Conservation (phyloP, 1,140 invertebrate species). For the Lucilia cuprina region DNA sequence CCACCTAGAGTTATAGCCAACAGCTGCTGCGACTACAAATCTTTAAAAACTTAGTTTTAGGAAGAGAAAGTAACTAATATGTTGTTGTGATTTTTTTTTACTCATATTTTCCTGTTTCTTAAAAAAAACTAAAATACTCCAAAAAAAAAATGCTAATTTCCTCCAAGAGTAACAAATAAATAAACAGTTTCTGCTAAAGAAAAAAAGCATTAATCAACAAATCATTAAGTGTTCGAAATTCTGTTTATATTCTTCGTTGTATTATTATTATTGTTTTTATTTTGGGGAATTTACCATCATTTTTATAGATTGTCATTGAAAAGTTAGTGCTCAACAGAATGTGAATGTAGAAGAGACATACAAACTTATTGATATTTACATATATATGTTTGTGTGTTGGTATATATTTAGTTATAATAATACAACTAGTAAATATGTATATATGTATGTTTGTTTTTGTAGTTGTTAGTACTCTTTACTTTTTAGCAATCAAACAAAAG, state of each 20-base stretch:
- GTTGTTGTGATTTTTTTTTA: no score
- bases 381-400: neutral
- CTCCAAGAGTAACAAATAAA: neutral
- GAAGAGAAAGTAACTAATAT: neutral
- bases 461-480: neutral
- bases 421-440: neutral
- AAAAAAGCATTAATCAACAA: neutral
- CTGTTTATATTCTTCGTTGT: neutral
- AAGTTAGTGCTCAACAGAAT: neutral
- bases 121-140: neutral
- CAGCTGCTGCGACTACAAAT: neutral
- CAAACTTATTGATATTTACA: neutral
- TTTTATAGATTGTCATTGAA: constrained; percentile 29
- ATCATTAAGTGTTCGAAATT: neutral
- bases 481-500: constrained; percentile 2
- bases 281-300: constrained; percentile 2
- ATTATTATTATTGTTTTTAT: neutral
- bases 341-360: neutral
- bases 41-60: neutral
- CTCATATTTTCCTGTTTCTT: no score
- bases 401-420: no score
- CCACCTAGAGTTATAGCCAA: neutral
- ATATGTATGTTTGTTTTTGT: neutral
- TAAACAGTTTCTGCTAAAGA: neutral
- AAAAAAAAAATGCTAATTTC: neutral